These are phyloP conservation scores for Drosophila helvetica DNA, from an alignment of 2,888 invertebrate species.

Conservation along the genomic window DNA sequence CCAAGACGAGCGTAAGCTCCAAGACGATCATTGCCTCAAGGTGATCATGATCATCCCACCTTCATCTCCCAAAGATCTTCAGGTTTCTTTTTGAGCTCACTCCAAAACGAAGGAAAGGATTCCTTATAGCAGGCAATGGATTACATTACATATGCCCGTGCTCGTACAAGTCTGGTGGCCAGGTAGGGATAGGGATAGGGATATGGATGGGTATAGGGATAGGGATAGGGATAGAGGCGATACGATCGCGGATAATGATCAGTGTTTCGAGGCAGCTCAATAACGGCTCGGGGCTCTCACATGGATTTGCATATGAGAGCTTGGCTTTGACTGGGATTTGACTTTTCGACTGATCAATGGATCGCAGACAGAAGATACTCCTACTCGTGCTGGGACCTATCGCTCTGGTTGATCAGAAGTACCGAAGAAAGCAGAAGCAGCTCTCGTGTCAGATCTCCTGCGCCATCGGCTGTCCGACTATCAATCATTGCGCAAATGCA, in stretches of 20 bases:
- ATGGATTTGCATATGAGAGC: conserved; percentile 9
- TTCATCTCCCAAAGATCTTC: background rate
- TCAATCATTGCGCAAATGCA: conserved; percentile 63
- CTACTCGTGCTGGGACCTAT: background rate
- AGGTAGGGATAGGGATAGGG: conserved; percentile 14
- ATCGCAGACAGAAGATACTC: background rate
- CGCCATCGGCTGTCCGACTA: background rate
- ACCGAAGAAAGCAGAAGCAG: background rate
- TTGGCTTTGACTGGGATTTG: background rate
- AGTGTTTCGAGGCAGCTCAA: conserved; percentile 6
- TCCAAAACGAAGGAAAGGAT: background rate
- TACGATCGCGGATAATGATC: conserved; percentile 15
- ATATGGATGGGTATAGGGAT: conserved; percentile 7
- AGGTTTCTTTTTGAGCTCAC: background rate
- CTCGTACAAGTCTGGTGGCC: background rate
- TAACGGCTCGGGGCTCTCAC: background rate
- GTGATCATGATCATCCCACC: background rate
- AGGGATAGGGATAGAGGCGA: background rate
- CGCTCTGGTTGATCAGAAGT: background rate
- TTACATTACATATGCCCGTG: conserved; percentile 16
- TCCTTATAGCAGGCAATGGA: background rate
- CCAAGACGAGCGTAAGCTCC: no score
- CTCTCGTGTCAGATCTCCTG: conserved; percentile 4
- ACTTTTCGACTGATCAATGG: conserved; percentile 10
- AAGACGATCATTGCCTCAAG: background rate